Conservation (phyloP, 2,113 vertebrate genomes). For the Lepus americanus region DNA sequence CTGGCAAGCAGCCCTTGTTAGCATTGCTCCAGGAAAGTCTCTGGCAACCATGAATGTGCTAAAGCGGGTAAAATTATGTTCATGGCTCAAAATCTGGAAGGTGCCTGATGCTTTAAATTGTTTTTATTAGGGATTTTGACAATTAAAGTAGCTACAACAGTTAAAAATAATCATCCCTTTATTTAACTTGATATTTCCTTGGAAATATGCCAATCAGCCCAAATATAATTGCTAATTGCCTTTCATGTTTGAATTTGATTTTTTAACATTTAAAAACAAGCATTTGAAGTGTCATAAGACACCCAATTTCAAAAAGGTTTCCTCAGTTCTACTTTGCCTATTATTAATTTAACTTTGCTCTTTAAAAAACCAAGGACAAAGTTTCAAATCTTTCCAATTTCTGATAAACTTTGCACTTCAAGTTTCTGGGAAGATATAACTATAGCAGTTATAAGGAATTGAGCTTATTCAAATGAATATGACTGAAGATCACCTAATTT, state of each 20-base stretch:
- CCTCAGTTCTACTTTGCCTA: background rate
- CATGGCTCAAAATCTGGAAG: conserved; percentile 66
- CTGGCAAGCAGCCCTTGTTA: conserved; percentile 48
- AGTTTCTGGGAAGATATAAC: conserved; percentile 50
- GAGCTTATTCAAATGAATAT: conserved; percentile 32
- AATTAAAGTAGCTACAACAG: conserved; percentile 71
- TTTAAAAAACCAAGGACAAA: conserved; percentile 53
- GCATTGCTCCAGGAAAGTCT: conserved; percentile 27
- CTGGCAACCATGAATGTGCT: conserved; percentile 51
- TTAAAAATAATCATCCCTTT: conserved; percentile 17
- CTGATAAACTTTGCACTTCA: conserved; percentile 57
- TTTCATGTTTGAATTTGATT: conserved; percentile 58
- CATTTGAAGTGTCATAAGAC: conserved; percentile 12
- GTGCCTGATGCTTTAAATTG: conserved; percentile 62
- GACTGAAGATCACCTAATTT: conserved; percentile 5
- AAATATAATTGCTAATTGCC: conserved; percentile 56
- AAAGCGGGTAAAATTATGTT: conserved; percentile 65
- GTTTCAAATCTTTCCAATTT: conserved; percentile 62
- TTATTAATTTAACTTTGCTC: conserved; percentile 6
- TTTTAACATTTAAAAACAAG: conserved; percentile 62
- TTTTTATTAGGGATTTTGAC: conserved; percentile 63
- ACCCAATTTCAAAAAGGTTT: conserved; percentile 35
- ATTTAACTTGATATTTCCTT: conserved; percentile 62
- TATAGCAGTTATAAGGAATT: conserved; percentile 34
- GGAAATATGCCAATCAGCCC: conserved; percentile 29